These are phyloP conservation scores for Heterotis niloticus DNA, from an alignment of 2,113 vertebrate species.

Conservation along the genomic window DNA sequence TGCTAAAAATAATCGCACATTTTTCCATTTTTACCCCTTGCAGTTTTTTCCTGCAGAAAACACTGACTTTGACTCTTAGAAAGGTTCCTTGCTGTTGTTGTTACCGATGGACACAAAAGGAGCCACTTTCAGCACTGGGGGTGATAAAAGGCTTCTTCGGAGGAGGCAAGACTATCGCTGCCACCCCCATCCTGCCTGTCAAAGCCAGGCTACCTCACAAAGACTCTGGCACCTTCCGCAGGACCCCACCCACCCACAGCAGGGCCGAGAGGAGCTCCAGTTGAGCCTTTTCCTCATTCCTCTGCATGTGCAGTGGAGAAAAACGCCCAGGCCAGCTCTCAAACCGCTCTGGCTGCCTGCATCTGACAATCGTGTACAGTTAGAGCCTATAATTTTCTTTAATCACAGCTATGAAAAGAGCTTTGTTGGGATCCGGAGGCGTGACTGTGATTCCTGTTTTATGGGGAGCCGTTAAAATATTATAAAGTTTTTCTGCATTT, in stretches of 20 bases:
- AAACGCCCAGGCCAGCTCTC: constrained; percentile 34
- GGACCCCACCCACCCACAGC: neutral
- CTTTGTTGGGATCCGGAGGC: constrained; percentile 39
- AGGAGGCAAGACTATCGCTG: neutral
- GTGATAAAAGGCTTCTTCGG: neutral
- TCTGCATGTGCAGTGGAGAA: constrained; percentile 18
- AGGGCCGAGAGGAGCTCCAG: neutral
- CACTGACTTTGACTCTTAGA: constrained; percentile 14
- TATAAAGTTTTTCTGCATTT: neutral
- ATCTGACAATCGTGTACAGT: constrained; percentile 48
- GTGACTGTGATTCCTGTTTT: constrained; percentile 31
- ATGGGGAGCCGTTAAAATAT: constrained; percentile 6
- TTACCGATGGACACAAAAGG: neutral
- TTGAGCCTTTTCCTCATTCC: constrained; percentile 12
- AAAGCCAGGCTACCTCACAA: neutral
- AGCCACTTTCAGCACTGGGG: constrained; percentile 2
- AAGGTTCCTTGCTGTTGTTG: constrained; percentile 7
- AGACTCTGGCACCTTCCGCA: neutral
- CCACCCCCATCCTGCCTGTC: neutral
- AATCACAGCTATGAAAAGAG: constrained; percentile 51
- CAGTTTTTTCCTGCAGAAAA: neutral
- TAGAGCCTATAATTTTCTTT: constrained; percentile 52
- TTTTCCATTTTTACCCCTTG: neutral
- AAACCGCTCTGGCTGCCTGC: constrained; percentile 40
- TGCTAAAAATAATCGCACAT: constrained; percentile 5